Base-by-base conservation (phyloP, 1,140 invertebrate species). In the Anoplophora glabripennis region DNA sequence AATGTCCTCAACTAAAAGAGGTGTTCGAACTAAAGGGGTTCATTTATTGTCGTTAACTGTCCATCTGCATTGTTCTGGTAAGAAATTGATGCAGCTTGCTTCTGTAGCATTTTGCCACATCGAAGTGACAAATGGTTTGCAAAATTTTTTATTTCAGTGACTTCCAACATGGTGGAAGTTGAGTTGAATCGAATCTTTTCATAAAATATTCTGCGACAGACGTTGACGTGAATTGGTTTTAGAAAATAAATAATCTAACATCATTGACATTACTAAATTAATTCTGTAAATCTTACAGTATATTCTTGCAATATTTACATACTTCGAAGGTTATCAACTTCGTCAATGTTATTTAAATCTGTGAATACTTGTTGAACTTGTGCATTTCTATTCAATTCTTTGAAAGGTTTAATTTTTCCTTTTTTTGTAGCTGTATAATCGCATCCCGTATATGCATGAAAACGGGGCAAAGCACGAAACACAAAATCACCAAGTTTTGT, bases 371-470 rank as follows among this genome's bases (percentile, higher is more conserved):
- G 56, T 68, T 58, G 72, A 63, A 60, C 67, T 69, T 35, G 65
- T 61, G 64, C 72, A 72, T 44, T 44, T 44, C 12, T 44, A 58
- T n/a, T n/a, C n/a, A n/a, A 66, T 57, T 61, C 33, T 68, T 64
- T 67, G 61, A 63, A 65, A 75, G n/a, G n/a, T n/a, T n/a, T n/a
- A n/a, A n/a, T n/a, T 55, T 64, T 72, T 73, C 18, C 70, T 70
- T 70, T 74, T 75, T n/a, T 64, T 67, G 42, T 67, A 28, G 65
- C 69, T 33, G 68, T 69, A 47, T 73, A 73, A 66, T 74, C 68
- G 45, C 61, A 73, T 40, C 72, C 69, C 40, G 71, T 72, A 62
- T 57, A 75, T 8, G 69, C 70, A 65, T 73, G 71, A 46, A 67
- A 72, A 7, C 65, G 68, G 5, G 63, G 66, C 33, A 73, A 58